Conservation (phyloP, 1,140 invertebrate genomes). For the Oryzaephilus surinamensis region DNA sequence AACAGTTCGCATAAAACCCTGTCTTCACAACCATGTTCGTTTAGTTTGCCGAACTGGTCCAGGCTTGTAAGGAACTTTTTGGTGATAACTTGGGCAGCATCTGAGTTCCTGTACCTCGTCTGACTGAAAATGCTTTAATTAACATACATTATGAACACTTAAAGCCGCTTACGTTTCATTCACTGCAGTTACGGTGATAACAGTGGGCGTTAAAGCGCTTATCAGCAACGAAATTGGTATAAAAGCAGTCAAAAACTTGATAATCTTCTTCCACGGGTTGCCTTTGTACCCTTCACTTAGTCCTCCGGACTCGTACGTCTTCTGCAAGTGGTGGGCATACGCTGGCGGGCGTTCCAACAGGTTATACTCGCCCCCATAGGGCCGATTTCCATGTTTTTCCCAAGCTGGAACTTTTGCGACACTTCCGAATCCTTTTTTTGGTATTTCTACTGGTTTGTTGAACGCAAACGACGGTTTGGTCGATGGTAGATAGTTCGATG, state of each 20-base stretch:
- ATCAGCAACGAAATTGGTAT: constrained; percentile 46
- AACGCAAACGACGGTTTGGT: not conserved
- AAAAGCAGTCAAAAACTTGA: constrained; percentile 42
- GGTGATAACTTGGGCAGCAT: constrained; percentile 10
- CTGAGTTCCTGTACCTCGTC: constrained; percentile 15
- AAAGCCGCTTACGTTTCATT: constrained; percentile 25
- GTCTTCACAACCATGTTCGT: constrained; percentile 32
- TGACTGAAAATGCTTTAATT: constrained; percentile 8
- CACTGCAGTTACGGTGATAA: constrained; percentile 39
- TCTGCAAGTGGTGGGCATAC: not conserved
- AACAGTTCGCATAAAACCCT: constrained; percentile 33
- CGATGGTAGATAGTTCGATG: too few species aligned
- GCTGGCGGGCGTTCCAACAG: constrained; percentile 6
- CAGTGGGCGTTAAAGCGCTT: constrained; percentile 43
- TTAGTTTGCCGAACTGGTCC: constrained; percentile 19
- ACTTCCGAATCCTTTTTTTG: too few species aligned
- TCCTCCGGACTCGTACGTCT: constrained; percentile 8
- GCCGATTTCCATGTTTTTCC: not conserved
- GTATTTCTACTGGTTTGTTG: not conserved
- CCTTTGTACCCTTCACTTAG: not conserved
- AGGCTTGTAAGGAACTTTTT: constrained; percentile 20
- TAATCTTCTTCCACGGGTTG: constrained; percentile 39
- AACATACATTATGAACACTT: not conserved
- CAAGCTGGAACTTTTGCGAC: not conserved
- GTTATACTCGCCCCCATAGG: constrained; percentile 1